Evolutionary conservation across 2,888 invertebrate species (phyloP).

Genomic region (Ryuthela nishihirai): DNA sequence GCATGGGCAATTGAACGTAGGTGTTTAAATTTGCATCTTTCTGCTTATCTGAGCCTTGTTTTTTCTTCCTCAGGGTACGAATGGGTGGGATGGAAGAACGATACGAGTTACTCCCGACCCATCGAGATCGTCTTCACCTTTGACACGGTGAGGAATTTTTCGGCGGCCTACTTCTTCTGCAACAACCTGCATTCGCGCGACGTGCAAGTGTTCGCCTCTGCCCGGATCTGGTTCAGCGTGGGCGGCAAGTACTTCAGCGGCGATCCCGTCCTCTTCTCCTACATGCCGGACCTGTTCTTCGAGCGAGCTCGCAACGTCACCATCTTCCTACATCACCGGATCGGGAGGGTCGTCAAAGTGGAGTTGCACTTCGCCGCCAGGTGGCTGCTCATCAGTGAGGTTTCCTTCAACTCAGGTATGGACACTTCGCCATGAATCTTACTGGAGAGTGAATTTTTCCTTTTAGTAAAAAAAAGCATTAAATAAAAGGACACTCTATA

Average conservation of each 20-base stretch:
- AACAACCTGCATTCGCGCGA: conserved; percentile 83
- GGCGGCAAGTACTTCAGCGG: conserved; percentile 69
- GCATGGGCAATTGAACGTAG: no score
- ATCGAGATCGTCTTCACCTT: conserved; percentile 80
- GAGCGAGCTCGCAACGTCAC: conserved; percentile 76
- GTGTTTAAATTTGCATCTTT: not conserved
- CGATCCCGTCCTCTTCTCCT: conserved; percentile 69
- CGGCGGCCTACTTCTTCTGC: conserved; percentile 71
- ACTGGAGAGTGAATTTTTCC: no score
- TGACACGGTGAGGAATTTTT: conserved; percentile 81
- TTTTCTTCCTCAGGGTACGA: conserved; percentile 59
- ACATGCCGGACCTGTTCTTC: conserved; percentile 71
- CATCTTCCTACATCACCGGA: conserved; percentile 73
- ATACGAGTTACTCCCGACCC: conserved; percentile 58
- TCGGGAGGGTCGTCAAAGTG: conserved; percentile 74
- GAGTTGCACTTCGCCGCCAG: conserved; percentile 71
- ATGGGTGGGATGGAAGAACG: conserved; percentile 90
- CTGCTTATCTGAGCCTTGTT: not conserved
- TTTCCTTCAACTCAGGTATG: conserved; percentile 69
- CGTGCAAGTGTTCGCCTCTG: conserved; percentile 71
- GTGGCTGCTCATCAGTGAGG: conserved; percentile 87
- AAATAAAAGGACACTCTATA: no score
- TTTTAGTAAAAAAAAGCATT: no score
- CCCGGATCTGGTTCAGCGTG: conserved; percentile 72
- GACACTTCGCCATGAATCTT: no score